Conservation (phyloP, 2,888 invertebrate genomes). For the Crossocerus cetratus region DNA sequence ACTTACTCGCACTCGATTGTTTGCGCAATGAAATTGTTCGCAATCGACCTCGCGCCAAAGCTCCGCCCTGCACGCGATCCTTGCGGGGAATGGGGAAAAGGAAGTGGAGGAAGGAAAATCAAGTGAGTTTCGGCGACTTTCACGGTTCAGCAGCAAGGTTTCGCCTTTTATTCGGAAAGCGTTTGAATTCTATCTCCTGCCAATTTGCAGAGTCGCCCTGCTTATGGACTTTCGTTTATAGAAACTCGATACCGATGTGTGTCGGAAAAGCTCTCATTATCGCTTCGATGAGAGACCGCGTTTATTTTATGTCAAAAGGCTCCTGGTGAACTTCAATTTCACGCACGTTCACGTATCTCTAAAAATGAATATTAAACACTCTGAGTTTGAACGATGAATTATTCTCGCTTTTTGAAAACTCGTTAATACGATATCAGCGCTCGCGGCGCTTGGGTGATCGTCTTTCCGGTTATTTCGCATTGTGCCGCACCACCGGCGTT, state of each 20-base stretch:
- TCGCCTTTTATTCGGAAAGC: not conserved
- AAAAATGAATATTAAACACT: no score
- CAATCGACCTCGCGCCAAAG: slow-evolving; percentile 10
- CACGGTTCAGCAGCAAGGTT: not conserved
- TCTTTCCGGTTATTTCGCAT: no score
- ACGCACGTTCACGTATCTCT: no score
- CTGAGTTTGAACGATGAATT: no score
- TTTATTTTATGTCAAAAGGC: no score
- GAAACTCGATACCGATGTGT: slow-evolving; percentile 16
- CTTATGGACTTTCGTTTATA: slow-evolving; percentile 23
- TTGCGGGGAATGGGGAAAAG: not conserved
- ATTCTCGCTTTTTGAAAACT: not conserved
- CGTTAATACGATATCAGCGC: no score
- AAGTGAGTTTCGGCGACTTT: slow-evolving; percentile 22
- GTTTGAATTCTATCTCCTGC: slow-evolving; percentile 21
- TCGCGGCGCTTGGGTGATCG: no score
- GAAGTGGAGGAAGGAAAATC: not conserved
- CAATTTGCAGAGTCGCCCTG: slow-evolving; percentile 41
- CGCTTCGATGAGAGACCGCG: not conserved
- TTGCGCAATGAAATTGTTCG: slow-evolving; percentile 23
- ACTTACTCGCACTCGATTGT: not conserved
- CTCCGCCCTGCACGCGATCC: not conserved
- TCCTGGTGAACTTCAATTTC: no score
- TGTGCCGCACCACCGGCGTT: not conserved
- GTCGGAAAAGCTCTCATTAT: slow-evolving; percentile 27